A percentile compares a stretch with the other conserved stretches of the same genome.
Evolutionary conservation across 2,797 vertebrate species (phyloP).

Genomic region (Xerus rutilus): DNA sequence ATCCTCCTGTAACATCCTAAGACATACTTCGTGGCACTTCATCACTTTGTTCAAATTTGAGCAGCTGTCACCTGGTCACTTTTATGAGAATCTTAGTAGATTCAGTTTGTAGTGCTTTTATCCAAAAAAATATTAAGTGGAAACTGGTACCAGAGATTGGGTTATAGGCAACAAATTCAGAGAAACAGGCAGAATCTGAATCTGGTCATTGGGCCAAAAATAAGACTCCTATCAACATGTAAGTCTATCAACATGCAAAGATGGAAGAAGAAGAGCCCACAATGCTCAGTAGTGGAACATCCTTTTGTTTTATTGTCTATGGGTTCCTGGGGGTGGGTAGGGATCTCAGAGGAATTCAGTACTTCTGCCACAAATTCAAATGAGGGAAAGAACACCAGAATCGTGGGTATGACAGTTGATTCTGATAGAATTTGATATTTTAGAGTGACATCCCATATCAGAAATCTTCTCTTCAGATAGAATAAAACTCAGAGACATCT

Average conservation of each 20-base stretch:
- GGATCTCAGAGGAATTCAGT: too few species aligned
- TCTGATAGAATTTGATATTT: not conserved
- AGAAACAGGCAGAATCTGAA: not conserved
- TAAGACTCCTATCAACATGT: not conserved
- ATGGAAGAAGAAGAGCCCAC: not conserved
- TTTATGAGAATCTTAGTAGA: not conserved
- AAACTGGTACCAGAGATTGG: not conserved
- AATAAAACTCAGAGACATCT: not conserved
- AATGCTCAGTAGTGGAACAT: not conserved
- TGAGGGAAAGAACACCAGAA: not conserved
- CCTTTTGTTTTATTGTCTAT: not conserved
- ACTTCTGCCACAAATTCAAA: not conserved
- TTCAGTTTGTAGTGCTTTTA: not conserved
- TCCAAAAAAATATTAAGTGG: conserved; percentile 42
- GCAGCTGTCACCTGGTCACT: not conserved
- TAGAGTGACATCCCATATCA: not conserved
- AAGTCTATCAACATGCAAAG: not conserved
- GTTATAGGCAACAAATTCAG: not conserved
- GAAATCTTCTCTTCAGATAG: not conserved
- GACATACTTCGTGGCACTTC: not conserved
- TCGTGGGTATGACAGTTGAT: not conserved
- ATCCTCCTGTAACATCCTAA: not conserved
- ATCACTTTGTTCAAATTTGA: conserved; percentile 3
- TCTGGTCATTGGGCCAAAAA: not conserved
- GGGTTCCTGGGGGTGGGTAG: not conserved